A percentile compares a stretch with the other conserved stretches of the same genome.
Conservation (phyloP, 2,888 invertebrate genomes). For the Hecatera dysodea region DNA sequence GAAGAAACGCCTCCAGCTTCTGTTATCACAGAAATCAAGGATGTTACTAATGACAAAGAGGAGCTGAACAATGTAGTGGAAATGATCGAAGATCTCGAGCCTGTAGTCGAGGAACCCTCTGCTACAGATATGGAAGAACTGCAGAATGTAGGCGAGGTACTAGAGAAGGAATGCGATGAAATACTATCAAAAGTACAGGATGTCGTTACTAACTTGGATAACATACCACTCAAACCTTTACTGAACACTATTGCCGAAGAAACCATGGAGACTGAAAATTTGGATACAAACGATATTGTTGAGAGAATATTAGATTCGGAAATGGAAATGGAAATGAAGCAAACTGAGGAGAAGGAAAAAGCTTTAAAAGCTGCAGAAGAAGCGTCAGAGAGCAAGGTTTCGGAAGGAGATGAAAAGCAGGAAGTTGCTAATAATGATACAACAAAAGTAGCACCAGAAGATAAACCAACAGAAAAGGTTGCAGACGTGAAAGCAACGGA, state of each 20-base stretch:
- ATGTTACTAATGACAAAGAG: slow-evolving; percentile 79
- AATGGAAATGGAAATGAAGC: slow-evolving; percentile 82
- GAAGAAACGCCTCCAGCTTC: slow-evolving; percentile 74
- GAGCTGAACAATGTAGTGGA: slow-evolving; percentile 76
- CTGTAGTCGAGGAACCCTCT: slow-evolving; percentile 83
- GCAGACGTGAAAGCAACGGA: slow-evolving; percentile 57
- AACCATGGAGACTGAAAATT: slow-evolving; percentile 82
- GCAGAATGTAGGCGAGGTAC: slow-evolving; percentile 83
- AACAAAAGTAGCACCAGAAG: slow-evolving; percentile 53
- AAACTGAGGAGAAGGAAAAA: slow-evolving; percentile 72
- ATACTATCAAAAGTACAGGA: slow-evolving; percentile 87
- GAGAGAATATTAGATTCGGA: slow-evolving; percentile 85
- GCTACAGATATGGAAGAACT: slow-evolving; percentile 83
- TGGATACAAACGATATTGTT: slow-evolving; percentile 83
- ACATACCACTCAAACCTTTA: slow-evolving; percentile 82
- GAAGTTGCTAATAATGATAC: slow-evolving; percentile 43
- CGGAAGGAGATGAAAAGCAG: slow-evolving; percentile 47
- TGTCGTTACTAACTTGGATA: slow-evolving; percentile 86
- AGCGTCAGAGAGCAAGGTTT: slow-evolving; percentile 67
- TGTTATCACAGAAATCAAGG: slow-evolving; percentile 81
- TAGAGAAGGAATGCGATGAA: slow-evolving; percentile 89
- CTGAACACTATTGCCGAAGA: slow-evolving; percentile 84
- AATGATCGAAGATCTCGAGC: slow-evolving; percentile 79
- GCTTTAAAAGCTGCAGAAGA: slow-evolving; percentile 68
- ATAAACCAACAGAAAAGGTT: slow-evolving; percentile 58